Evolutionary conservation across 1,140 invertebrate genomes (phyloP), one percentile per base, ranked within the genome.

Genomic region (Ephestia elutella): DNA sequence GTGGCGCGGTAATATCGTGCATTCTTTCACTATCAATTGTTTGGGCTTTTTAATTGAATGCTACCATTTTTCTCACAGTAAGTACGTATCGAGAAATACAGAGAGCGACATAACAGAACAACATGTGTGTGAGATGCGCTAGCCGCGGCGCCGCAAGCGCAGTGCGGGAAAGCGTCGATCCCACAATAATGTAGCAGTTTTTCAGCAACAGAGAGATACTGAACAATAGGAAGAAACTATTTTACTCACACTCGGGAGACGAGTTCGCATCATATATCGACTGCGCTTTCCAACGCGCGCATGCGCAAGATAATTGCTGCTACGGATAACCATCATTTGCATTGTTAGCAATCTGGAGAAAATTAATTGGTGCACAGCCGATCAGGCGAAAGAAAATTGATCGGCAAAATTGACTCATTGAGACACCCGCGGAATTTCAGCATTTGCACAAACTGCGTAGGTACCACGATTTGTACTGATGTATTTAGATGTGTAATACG

Each of bases 211-310:
- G 59, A 50, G 59, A 62, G 17, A 59, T 60, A 66, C 65, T 57
- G 56, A 82, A 87, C 84, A 87, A 87, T 86, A 82, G 76, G 78
- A 83, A 78, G 84, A 85, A 86, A 86, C 69, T 73, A 63, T 71
- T 68, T 70, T 75, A 82, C 76, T 76, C 80, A 80, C 76, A 82
- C 65, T 68, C 58, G 59, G 56, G 66, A 73, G 67, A 66, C 58
- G 58, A 65, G 65, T 69, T 70, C 68, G 70, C 65, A 58, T 57
- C 74, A 66, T 71, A 66, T 66, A 62, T 70, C 73, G 72, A 59
- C 71, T 44, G 38, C 71, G 75, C 81, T 86, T 86, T 86, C 82
- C 78, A 84, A 74, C 70, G 55, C 68, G 66, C 67, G 74, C 65
- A 68, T 65, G 72, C 64, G 50, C 62, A 32, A 71, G 38, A 68